Conservation (phyloP, 2,113 vertebrate species). For the Synodontis membranacea region DNA sequence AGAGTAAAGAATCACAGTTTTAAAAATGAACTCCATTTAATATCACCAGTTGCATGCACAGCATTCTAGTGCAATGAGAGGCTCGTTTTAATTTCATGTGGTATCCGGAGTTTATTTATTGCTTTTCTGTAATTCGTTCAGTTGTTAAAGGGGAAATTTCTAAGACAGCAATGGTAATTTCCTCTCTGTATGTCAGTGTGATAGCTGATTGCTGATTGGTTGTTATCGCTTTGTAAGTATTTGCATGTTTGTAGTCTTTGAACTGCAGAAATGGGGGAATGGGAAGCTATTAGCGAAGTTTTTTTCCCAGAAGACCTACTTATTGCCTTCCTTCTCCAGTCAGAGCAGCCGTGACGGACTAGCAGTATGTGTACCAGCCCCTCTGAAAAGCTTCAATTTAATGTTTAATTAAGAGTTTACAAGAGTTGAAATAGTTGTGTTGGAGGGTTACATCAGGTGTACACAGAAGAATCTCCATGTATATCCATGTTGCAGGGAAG, state of each 20-base stretch:
- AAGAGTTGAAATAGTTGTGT: neutral
- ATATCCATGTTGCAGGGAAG: neutral
- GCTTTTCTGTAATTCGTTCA: neutral
- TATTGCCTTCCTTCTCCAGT: conserved; percentile 18
- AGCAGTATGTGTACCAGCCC: neutral
- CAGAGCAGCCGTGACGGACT: neutral
- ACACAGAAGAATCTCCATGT: neutral
- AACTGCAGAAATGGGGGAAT: conserved; percentile 6
- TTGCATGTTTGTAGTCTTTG: conserved; percentile 33
- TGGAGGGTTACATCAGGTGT: neutral
- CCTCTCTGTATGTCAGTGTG: conserved; percentile 15
- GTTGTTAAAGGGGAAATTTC: neutral
- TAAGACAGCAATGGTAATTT: neutral
- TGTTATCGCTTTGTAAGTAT: conserved; percentile 16
- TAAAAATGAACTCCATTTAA: neutral
- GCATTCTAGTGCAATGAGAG: neutral
- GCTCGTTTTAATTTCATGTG: neutral
- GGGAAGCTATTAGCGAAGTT: conserved; percentile 34
- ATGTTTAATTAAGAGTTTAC: neutral
- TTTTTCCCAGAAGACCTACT: conserved; percentile 35
- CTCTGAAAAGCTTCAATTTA: neutral
- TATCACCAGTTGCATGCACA: neutral
- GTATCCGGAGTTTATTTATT: neutral
- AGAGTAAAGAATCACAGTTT: neutral
- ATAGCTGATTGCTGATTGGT: neutral